phyloP scores from a whole-genome alignment of 1,140 invertebrate species.

The Drosophila baimaii region DNA sequence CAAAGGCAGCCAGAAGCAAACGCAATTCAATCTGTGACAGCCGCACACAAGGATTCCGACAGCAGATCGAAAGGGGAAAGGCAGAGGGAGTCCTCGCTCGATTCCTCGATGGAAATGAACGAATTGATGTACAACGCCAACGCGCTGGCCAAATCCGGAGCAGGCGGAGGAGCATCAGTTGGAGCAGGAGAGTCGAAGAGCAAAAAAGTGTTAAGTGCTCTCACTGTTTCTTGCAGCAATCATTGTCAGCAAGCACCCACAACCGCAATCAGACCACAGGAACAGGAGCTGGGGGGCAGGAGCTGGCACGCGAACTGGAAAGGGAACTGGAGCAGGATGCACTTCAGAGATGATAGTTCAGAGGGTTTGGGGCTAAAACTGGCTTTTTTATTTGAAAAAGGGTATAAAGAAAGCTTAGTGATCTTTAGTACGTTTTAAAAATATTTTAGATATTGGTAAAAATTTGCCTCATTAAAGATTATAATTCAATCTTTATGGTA shows the following conservation, averaged over 20 bases:
- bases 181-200: constrained; percentile 39
- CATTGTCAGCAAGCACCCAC: constrained; percentile 74
- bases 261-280: constrained; percentile 53
- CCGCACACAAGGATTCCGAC: constrained; percentile 66
- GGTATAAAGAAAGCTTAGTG: not conserved
- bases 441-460: not conserved
- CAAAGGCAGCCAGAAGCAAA: constrained; percentile 30
- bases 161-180: constrained; percentile 10
- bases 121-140: constrained; percentile 67
- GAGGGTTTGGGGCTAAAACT: too few species aligned
- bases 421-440: not conserved
- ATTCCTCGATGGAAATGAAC: constrained; percentile 32
- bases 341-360: constrained; percentile 2
- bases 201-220: constrained; percentile 79
- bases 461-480: not conserved
- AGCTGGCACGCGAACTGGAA: not conserved
- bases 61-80: constrained; percentile 25
- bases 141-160: constrained; percentile 37
- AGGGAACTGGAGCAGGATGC: constrained; percentile 3
- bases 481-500: not conserved
- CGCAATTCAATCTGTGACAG: constrained; percentile 73
- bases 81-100: not conserved
- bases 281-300: not conserved
- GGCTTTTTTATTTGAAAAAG: not conserved
- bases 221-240: constrained; percentile 75